A percentile compares a stretch with the other conserved stretches of the same genome.
phyloP scores from a whole-genome alignment of 2,113 vertebrate genomes.

The Neodon shergylaensis region DNA sequence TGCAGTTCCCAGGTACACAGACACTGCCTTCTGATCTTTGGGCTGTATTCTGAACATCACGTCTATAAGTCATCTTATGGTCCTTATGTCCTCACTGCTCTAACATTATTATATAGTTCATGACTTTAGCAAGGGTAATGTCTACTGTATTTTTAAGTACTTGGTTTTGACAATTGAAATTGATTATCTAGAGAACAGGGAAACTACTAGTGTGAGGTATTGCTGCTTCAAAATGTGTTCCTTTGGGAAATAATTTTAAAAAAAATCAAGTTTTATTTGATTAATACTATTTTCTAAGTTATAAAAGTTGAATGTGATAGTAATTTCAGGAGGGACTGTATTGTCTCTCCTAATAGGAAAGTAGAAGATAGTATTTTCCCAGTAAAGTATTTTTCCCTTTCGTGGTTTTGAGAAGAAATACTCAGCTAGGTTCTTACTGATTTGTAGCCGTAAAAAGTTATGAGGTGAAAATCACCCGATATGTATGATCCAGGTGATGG shows the following conservation, averaged over 20 bases:
- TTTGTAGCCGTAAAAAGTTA: not conserved
- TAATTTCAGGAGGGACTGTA: constrained; percentile 20
- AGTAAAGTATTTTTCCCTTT: constrained; percentile 34
- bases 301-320: not conserved
- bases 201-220: not conserved
- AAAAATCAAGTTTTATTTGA: constrained; percentile 14
- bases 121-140: not conserved
- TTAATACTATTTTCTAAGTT: constrained; percentile 17
- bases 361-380: constrained; percentile 8
- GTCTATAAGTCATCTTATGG: not conserved
- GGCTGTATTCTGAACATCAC: not conserved
- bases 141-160: not conserved
- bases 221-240: not conserved
- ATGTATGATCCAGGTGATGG: not conserved
- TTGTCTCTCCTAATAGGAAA: constrained; percentile 21
- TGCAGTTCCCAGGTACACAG: not conserved
- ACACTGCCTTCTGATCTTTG: not conserved
- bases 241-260: not conserved
- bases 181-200: not conserved
- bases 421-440: not conserved
- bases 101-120: not conserved
- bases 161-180: not conserved
- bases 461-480: not conserved
- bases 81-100: not conserved
- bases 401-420: not conserved